A percentile compares a stretch with the other conserved stretches of the same genome.
These are phyloP conservation scores for Lepisosteus oculatus DNA, from an alignment of 2,113 vertebrate species.

Conservation along the genomic window DNA sequence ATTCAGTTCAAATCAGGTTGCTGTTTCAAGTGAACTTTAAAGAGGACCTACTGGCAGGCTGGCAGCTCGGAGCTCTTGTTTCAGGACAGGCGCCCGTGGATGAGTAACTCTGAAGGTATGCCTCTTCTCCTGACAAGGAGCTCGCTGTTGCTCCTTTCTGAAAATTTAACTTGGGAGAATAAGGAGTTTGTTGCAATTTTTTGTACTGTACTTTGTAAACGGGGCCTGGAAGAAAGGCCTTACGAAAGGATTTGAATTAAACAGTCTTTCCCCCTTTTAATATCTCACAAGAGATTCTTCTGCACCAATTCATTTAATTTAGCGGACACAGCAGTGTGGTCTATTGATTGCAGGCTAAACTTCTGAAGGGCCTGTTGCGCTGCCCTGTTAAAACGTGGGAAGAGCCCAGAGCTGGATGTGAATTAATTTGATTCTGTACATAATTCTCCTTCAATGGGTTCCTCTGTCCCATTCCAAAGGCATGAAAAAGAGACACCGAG, in stretches of 20 bases:
- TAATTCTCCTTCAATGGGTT: conserved; percentile 91
- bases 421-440: conserved; percentile 93
- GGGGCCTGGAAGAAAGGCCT: conserved; percentile 70
- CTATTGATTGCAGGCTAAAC: conserved; percentile 80
- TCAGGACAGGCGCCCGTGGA: background rate
- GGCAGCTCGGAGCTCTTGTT: background rate
- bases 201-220: conserved; percentile 79
- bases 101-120: background rate
- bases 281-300: conserved; percentile 83
- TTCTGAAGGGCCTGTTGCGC: conserved; percentile 78
- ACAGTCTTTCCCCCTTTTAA: conserved; percentile 81
- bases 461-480: conserved; percentile 81
- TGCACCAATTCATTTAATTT: conserved; percentile 84
- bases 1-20: too few relatives aligned
- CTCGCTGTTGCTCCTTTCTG: conserved; percentile 76
- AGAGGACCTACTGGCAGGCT: background rate
- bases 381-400: conserved; percentile 88
- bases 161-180: conserved; percentile 69
- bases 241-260: conserved; percentile 81
- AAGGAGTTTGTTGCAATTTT: conserved; percentile 74
- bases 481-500: conserved; percentile 86
- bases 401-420: conserved; percentile 83
- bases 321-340: conserved; percentile 76
- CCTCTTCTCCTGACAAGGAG: background rate
- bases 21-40: too few relatives aligned